A percentile compares a stretch with the other conserved stretches of the same genome.
Evolutionary conservation across 2,797 vertebrate species (phyloP).

Genomic region (Pantherophis alleghaniensis): DNA sequence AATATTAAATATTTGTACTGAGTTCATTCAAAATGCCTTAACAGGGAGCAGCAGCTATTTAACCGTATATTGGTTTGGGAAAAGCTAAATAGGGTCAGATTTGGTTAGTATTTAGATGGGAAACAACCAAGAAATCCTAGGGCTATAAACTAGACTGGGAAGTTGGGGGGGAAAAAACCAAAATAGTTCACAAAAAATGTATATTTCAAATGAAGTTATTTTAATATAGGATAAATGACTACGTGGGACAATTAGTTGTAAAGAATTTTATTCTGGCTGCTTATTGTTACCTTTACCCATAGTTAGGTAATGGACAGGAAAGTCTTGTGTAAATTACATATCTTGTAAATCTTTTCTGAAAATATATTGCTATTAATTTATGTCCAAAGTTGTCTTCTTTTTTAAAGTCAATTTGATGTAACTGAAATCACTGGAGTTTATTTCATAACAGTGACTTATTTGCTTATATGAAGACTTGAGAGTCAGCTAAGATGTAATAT

Average conservation of each 20-base stretch:
- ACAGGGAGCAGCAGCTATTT: neutral
- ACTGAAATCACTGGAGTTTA: neutral
- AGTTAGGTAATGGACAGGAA: neutral
- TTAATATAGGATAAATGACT: neutral
- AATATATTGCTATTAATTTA: neutral
- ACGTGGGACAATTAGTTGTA: neutral
- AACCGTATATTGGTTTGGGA: neutral
- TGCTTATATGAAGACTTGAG: neutral
- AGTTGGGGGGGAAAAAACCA: neutral
- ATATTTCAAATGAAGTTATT: constrained; percentile 51
- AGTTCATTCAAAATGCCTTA: constrained; percentile 35
- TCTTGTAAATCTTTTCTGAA: neutral
- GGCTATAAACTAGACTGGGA: neutral
- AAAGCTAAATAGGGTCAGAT: neutral
- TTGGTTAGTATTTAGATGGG: neutral
- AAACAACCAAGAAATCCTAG: neutral
- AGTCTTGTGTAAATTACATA: neutral
- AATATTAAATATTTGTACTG: constrained; percentile 26
- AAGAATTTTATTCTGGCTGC: neutral
- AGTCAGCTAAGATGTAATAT: neutral
- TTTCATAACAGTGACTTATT: neutral
- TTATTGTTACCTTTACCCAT: neutral
- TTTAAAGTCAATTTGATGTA: neutral
- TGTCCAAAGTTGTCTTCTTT: neutral
- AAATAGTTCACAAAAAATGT: constrained; percentile 30